Percentiles rank a stretch among this genome's conserved stretches.
phyloP scores from a whole-genome alignment of 2,797 vertebrate species.

The Schizopygopsis malacanthus region DNA sequence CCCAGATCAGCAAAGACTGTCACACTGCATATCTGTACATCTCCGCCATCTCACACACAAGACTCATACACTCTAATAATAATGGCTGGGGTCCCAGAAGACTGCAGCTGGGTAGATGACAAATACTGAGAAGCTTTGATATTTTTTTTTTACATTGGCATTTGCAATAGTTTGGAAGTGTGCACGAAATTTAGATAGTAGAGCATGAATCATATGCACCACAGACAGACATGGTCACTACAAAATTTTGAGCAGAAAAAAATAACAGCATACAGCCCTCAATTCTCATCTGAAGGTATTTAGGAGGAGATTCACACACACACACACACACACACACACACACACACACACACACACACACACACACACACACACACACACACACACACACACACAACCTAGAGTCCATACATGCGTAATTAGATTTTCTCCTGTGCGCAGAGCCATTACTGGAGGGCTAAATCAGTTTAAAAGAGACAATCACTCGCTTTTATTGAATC shows the following conservation, averaged over 20 bases:
- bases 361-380: not conserved
- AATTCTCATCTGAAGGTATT: constrained; percentile 25
- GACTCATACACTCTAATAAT: not conserved
- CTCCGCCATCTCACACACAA: constrained; percentile 2
- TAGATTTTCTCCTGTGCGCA: constrained; percentile 43
- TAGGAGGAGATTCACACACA: not conserved
- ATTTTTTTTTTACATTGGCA: not conserved
- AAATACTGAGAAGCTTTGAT: not conserved
- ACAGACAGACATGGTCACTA: not conserved
- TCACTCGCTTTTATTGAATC: constrained; percentile 49
- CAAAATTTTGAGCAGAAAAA: not conserved
- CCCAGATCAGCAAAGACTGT: constrained; percentile 49
- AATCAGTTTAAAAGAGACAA: constrained; percentile 54
- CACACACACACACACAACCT: constrained; percentile 5
- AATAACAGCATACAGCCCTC: not conserved
- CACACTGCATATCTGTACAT: constrained; percentile 45
- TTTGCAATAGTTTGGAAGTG: not conserved
- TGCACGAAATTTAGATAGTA: not conserved
- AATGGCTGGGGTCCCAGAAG: constrained; percentile 21
- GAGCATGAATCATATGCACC: not conserved
- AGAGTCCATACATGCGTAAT: constrained; percentile 43
- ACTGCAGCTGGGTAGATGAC: not conserved
- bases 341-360: not conserved
- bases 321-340: not conserved
- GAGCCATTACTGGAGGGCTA: constrained; percentile 47